phyloP scores from a whole-genome alignment of 2,888 invertebrate genomes.

The Carpatolechia fugitivella region DNA sequence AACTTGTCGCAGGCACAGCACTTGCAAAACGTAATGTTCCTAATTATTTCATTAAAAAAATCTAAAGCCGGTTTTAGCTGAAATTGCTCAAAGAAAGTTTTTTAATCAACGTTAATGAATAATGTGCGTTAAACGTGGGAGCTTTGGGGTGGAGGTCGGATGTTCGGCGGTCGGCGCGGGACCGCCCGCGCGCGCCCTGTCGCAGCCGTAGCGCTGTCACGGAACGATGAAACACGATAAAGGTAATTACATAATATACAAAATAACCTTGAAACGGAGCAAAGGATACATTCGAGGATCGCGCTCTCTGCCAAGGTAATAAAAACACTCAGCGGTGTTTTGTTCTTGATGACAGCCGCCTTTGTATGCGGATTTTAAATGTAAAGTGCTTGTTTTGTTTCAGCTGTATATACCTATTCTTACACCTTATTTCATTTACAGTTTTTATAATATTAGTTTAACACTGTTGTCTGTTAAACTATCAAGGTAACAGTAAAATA shows the following conservation, averaged over 20 bases:
- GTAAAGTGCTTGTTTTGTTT: background rate
- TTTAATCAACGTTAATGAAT: conserved; percentile 59
- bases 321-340: background rate
- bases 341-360: background rate
- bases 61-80: conserved; percentile 32
- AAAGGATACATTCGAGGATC: conserved; percentile 1
- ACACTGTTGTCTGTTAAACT: too few relatives aligned
- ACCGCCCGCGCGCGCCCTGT: too few relatives aligned
- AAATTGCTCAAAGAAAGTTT: conserved; percentile 48
- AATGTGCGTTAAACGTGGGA: conserved; percentile 35
- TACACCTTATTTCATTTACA: too few relatives aligned
- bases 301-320: background rate
- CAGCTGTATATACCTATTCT: too few relatives aligned
- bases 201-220: conserved; percentile 5
- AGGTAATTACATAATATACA: background rate
- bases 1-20: conserved; percentile 1
- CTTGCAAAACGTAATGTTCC: conserved; percentile 22
- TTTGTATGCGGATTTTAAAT: background rate
- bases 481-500: too few relatives aligned
- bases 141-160: conserved; percentile 6
- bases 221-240: background rate
- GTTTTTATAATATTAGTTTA: too few relatives aligned
- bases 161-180: background rate
- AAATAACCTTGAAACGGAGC: background rate
- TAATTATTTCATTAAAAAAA: conserved; percentile 41